Percentiles rank a stretch among this genome's conserved stretches.
These are phyloP conservation scores for Indicator maculatus DNA, from an alignment of 2,113 vertebrate genomes.

Conservation along the genomic window DNA sequence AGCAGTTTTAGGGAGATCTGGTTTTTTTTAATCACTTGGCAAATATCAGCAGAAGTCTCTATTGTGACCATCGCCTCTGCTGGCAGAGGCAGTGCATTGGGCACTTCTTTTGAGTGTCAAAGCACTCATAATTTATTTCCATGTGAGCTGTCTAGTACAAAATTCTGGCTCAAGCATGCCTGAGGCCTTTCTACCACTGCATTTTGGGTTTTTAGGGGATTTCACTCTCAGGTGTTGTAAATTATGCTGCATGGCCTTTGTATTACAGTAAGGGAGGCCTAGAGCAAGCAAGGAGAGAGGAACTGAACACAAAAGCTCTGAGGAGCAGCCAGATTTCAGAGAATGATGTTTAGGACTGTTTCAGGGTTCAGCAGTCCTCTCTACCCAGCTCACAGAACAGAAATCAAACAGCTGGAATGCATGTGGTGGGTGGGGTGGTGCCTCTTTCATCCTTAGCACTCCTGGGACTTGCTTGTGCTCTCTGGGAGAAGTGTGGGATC, in stretches of 20 bases:
- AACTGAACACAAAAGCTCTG: neutral
- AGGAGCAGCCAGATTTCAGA: neutral
- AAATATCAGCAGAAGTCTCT: neutral
- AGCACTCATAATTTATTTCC: slow-evolving; percentile 17
- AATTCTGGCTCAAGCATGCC: neutral
- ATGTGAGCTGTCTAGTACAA: neutral
- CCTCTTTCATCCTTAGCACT: neutral
- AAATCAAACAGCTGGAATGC: neutral
- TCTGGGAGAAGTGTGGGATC: fast-evolving
- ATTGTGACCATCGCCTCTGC: neutral
- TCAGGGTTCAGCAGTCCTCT: neutral
- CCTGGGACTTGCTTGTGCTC: neutral
- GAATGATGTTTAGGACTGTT: neutral
- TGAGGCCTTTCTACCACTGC: neutral
- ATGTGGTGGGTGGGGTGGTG: neutral
- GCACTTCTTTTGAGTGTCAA: neutral
- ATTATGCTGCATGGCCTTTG: neutral
- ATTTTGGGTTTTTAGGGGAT: neutral
- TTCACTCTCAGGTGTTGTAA: neutral
- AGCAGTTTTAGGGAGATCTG: neutral
- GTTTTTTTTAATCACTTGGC: neutral
- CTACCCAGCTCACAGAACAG: neutral
- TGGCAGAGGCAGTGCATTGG: neutral
- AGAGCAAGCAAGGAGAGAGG: neutral
- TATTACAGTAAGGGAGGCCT: neutral